A percentile compares a stretch with the other conserved stretches of the same genome.
Conservation (phyloP, 1,140 invertebrate species). For the Drosophila bocqueti region DNA sequence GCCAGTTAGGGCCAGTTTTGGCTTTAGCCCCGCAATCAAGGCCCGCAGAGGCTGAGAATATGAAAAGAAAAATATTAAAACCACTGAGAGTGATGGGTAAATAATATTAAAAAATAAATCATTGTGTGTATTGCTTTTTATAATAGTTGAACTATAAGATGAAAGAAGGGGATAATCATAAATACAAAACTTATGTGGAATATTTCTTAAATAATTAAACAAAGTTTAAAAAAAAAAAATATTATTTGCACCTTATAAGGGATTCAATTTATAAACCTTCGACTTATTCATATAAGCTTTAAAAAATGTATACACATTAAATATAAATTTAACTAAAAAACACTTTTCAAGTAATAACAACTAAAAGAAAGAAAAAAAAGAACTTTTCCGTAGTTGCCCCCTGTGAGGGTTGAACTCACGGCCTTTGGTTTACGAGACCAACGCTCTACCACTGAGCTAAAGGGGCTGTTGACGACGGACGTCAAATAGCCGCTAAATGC, state of each 20-base stretch:
- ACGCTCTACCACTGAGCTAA: slow-evolving; percentile 97
- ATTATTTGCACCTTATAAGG: too few relatives aligned
- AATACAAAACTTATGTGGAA: too few relatives aligned
- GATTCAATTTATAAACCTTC: neutral
- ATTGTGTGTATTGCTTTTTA: neutral
- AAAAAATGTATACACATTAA: neutral
- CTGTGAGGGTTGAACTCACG: slow-evolving; percentile 94
- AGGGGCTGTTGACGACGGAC: slow-evolving; percentile 87
- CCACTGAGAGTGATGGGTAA: neutral
- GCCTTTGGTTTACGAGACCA: slow-evolving; percentile 97
- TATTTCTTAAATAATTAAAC: too few relatives aligned
- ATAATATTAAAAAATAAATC: neutral
- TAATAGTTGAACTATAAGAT: neutral
- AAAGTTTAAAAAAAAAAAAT: too few relatives aligned
- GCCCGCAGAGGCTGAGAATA: neutral
- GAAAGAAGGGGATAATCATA: neutral
- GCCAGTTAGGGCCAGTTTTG: slow-evolving; percentile 45
- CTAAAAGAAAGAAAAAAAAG: neutral
- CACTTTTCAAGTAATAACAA: neutral
- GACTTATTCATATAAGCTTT: neutral
- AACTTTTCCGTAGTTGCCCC: neutral
- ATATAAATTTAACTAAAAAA: neutral
- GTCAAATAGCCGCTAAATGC: slow-evolving; percentile 14
- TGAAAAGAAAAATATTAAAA: slow-evolving; percentile 3
- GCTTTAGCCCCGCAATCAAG: slow-evolving; percentile 24